Evolutionary conservation across 2,797 vertebrate species (phyloP).

Genomic region (Mionectes olivaceus): DNA sequence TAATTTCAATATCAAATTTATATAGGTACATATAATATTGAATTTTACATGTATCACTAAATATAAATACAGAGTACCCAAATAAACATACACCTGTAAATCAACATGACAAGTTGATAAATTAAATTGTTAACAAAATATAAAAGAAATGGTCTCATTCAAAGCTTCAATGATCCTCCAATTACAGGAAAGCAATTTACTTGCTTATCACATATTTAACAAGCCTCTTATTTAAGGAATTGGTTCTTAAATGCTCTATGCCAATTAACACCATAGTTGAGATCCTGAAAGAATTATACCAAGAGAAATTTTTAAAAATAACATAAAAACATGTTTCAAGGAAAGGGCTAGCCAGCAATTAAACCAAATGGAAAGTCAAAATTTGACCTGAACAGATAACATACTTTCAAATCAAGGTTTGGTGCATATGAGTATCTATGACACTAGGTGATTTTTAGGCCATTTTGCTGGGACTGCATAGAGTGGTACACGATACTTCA

Average conservation of each 20-base stretch:
- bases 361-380: neutral
- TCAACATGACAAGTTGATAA: neutral
- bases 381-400: neutral
- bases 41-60: neutral
- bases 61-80: neutral
- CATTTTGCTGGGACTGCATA: neutral
- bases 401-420: neutral
- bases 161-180: neutral
- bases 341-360: neutral
- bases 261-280: neutral
- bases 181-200: neutral
- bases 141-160: neutral
- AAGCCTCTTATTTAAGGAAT: neutral
- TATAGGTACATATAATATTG: neutral
- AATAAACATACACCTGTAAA: accelerated
- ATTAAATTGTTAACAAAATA: neutral
- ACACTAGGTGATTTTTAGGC: neutral
- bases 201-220: neutral
- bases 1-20: neutral
- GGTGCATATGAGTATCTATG: neutral
- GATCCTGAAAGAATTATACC: neutral
- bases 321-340: neutral
- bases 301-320: neutral
- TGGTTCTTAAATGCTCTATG: neutral
- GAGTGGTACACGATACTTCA: neutral